These are phyloP conservation scores for Callosobruchus maculatus DNA, from an alignment of 2,888 invertebrate species.

Conservation along the genomic window DNA sequence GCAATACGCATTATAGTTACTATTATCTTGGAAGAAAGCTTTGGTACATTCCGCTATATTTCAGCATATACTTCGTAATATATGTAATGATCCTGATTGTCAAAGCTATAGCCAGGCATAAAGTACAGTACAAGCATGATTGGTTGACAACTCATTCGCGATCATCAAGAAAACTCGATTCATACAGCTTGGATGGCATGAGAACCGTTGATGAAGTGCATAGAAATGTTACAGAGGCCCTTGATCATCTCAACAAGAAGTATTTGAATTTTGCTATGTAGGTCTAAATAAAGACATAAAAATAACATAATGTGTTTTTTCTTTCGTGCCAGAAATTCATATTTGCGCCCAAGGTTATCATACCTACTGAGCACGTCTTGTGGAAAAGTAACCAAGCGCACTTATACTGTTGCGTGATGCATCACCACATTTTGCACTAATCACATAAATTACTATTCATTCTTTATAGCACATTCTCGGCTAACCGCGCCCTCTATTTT, in stretches of 20 bases:
- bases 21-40: slow-evolving; percentile 72
- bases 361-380: too few species aligned
- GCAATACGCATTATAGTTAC: slow-evolving; percentile 63
- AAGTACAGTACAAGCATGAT: slow-evolving; percentile 62
- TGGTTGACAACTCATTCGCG: slow-evolving; percentile 29
- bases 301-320: neutral
- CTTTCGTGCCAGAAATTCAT: too few species aligned
- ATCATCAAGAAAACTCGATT: slow-evolving; percentile 23
- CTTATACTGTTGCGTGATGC: too few species aligned
- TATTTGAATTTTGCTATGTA: slow-evolving; percentile 32
- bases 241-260: slow-evolving; percentile 27
- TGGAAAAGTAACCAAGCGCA: too few species aligned
- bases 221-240: slow-evolving; percentile 29
- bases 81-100: slow-evolving; percentile 70
- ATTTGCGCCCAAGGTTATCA: too few species aligned
- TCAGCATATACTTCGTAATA: slow-evolving; percentile 67
- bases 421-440: neutral
- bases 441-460: too few species aligned
- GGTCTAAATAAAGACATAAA: slow-evolving; percentile 1
- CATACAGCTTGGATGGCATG: slow-evolving; percentile 11
- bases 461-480: too few species aligned
- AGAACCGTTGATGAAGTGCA: slow-evolving; percentile 31
- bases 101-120: slow-evolving; percentile 70
- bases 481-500: too few species aligned
- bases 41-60: slow-evolving; percentile 72